Conservation (phyloP, 1,140 invertebrate genomes). For the Helicoverpa zea region DNA sequence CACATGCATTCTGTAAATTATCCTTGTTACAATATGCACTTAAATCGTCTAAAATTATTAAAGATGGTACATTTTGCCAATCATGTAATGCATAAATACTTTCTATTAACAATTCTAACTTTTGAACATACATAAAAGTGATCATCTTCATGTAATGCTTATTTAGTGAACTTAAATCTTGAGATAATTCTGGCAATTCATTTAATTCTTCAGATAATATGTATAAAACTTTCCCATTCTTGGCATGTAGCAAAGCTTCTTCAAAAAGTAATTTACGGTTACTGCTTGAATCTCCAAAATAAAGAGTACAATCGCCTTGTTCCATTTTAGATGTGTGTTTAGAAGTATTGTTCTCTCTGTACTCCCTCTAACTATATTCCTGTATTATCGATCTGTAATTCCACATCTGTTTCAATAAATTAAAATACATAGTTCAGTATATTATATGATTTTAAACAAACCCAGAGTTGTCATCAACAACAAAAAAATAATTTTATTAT, state of each 20-base stretch:
- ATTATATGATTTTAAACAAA: too few relatives aligned
- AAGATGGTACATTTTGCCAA: conserved; percentile 79
- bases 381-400: too few relatives aligned
- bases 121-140: conserved; percentile 76
- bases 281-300: conserved; percentile 60
- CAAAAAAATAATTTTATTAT: too few relatives aligned
- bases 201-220: conserved; percentile 75
- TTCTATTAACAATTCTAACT: conserved; percentile 69
- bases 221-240: conserved; percentile 79
- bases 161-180: conserved; percentile 70
- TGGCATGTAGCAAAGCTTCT: conserved; percentile 68
- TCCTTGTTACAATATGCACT: conserved; percentile 67
- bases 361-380: too few relatives aligned
- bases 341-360: too few relatives aligned
- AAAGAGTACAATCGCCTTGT: conserved; percentile 58
- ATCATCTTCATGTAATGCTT: conserved; percentile 82
- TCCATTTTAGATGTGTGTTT: not conserved
- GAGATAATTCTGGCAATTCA: conserved; percentile 76
- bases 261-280: conserved; percentile 75
- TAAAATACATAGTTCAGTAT: too few relatives aligned
- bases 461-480: too few relatives aligned
- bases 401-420: too few relatives aligned
- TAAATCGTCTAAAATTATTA: conserved; percentile 78
- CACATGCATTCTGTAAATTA: conserved; percentile 73
- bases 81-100: conserved; percentile 68